phyloP scores from a whole-genome alignment of 1,140 invertebrate species.

The Temnothorax curvispinosus region DNA sequence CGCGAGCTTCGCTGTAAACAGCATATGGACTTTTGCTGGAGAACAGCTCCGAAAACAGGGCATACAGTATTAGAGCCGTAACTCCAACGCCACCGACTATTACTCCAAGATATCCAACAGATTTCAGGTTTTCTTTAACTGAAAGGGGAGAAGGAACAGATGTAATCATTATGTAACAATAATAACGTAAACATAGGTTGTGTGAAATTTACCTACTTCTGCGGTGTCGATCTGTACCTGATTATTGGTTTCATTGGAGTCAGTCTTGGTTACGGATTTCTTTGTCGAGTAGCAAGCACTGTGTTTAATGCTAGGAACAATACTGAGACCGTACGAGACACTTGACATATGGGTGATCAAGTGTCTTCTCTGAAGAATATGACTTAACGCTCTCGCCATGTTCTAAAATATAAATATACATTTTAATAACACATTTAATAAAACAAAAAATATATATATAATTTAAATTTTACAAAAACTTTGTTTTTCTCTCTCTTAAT shows the following conservation, averaged over 20 bases:
- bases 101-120: slow-evolving; percentile 92
- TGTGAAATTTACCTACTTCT: slow-evolving; percentile 80
- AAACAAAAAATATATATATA: not conserved
- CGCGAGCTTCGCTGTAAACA: slow-evolving; percentile 92
- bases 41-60: slow-evolving; percentile 94
- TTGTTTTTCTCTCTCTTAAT: not conserved
- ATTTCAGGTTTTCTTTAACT: slow-evolving; percentile 95
- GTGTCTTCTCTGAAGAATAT: slow-evolving; percentile 67
- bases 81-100: slow-evolving; percentile 92
- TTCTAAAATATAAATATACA: slow-evolving; percentile 58
- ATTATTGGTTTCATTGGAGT: slow-evolving; percentile 60
- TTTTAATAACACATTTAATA: not conserved
- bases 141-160: slow-evolving; percentile 57
- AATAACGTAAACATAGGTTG: not conserved
- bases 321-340: slow-evolving; percentile 45
- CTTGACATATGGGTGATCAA: slow-evolving; percentile 23
- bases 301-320: slow-evolving; percentile 53
- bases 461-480: not conserved
- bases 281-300: slow-evolving; percentile 68
- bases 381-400: slow-evolving; percentile 78
- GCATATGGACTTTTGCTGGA: slow-evolving; percentile 94
- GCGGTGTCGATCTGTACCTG: slow-evolving; percentile 78
- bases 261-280: slow-evolving; percentile 74
- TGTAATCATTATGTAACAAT: not conserved
- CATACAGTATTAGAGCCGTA: slow-evolving; percentile 92